phyloP scores from a whole-genome alignment of 2,797 vertebrate species.

The Pogoniulus pusillus region DNA sequence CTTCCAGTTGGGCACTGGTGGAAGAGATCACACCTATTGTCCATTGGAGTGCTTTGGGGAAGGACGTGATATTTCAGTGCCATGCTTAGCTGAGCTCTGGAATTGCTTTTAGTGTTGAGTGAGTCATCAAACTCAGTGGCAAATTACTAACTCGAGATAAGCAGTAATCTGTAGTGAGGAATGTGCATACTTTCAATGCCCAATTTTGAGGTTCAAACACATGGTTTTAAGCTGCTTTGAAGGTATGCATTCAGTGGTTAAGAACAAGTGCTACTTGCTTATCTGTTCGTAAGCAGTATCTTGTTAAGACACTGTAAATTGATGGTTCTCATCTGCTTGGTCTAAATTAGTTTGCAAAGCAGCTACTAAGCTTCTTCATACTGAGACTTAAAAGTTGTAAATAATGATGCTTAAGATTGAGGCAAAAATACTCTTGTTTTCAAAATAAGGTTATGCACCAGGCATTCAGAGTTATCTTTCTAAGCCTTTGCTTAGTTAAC shows the following conservation, averaged over 20 bases:
- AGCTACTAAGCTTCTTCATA: not conserved
- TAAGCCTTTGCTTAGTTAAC: not conserved
- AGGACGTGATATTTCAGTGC: not conserved
- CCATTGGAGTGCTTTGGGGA: not conserved
- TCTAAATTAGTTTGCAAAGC: not conserved
- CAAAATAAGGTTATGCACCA: not conserved
- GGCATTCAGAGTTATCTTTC: not conserved
- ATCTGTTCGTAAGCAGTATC: not conserved
- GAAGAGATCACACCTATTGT: not conserved
- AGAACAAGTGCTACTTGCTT: not conserved
- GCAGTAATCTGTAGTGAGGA: not conserved
- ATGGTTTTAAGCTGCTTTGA: not conserved
- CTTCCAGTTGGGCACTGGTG: not conserved
- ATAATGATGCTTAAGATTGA: not conserved
- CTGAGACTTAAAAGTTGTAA: not conserved
- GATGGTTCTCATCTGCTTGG: not conserved
- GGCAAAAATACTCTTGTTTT: not conserved
- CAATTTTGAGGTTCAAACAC: not conserved
- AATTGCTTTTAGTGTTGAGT: not conserved
- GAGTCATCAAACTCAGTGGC: not conserved
- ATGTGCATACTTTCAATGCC: not conserved
- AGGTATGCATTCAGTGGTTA: not conserved
- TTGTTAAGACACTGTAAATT: not conserved
- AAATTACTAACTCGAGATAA: slow-evolving; percentile 1
- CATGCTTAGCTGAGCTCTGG: not conserved